These are phyloP conservation scores for Tenualosa ilisha DNA, from an alignment of 2,797 vertebrate genomes.

Conservation along the genomic window DNA sequence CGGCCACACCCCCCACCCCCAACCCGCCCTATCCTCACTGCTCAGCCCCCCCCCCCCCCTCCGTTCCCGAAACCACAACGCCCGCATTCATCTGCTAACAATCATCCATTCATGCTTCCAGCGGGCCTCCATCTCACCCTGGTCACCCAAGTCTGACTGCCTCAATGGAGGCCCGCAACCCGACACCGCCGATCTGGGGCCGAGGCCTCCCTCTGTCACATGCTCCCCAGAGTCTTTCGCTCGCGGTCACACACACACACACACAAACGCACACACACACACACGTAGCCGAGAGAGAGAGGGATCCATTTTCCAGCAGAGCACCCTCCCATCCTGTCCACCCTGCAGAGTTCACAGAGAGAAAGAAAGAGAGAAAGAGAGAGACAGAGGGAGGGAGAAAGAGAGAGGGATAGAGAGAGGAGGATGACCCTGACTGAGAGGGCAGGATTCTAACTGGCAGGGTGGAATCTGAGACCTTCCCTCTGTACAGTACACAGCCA, in stretches of 20 bases:
- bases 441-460: not conserved
- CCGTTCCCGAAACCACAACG: conserved; percentile 15
- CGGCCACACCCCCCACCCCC: not conserved
- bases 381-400: not conserved
- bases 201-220: conserved; percentile 23
- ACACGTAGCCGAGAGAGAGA: not conserved
- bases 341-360: not conserved
- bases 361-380: not conserved
- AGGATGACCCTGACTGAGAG: conserved; percentile 15
- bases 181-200: conserved; percentile 13
- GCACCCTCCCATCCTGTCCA: conserved; percentile 26
- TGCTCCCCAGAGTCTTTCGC: conserved; percentile 23
- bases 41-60: not conserved
- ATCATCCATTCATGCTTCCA: conserved; percentile 42
- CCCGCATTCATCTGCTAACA: conserved; percentile 36
- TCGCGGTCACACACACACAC: not conserved
- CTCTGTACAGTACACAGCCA: not conserved
- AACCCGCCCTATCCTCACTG: not conserved
- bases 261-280: not conserved
- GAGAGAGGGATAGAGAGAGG: not conserved
- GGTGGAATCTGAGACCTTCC: not conserved
- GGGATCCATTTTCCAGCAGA: conserved; percentile 21
- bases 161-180: conserved; percentile 30
- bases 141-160: conserved; percentile 28
- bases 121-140: conserved; percentile 33